Base-by-base conservation (phyloP, 2,888 invertebrate species). In the Furcula furcula region DNA sequence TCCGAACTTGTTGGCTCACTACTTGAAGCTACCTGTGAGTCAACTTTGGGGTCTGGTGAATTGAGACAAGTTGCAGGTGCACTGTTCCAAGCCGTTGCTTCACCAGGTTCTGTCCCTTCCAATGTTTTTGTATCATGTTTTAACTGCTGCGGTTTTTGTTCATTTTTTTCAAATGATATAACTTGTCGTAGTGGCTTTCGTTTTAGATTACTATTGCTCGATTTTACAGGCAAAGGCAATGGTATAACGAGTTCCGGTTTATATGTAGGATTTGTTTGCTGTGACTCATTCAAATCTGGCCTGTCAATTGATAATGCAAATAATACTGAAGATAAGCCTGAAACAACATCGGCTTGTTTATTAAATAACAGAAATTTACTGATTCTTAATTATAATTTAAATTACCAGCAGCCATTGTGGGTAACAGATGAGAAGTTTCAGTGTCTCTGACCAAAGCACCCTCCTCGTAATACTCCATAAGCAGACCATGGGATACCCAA, bases 291-390 rank as follows among this genome's bases (percentile, higher is more conserved):
- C 35, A 97, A 89, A 69, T 96, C 95, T 15, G 93, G 90, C 76
- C 95, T 95, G 85, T 98, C 97, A 41, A 98, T 95, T 65, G 93
- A 94, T 69, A 98, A 92, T 12, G 98, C 98, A 88, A 98, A 98
- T 49, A 98, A 89, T 66, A 98, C 94, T 32, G 96, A 93, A 50
- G 94, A 94, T 70, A 98, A 91, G 49, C 95, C 96, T 95, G 68
- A 47, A 86, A 87, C 51, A 65, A 46, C 33, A 20, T 39, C 36
- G 22, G 20, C 16, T 31, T 25, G n/a, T 16, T 36, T 11, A 14
- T 20, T 19, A n/a, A 16, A 4, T 27, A 18, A 18, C 18, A 18
- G 18, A 5, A 18, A 18, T 5, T 18, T 18, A 7, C 18, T 7
- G 7, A 18, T 18, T 6, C 18, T 7, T 10, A 10, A 10, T 1